A percentile compares a stretch with the other conserved stretches of the same genome.
phyloP scores from a whole-genome alignment of 2,888 invertebrate genomes.

The Leptopterna dolabrata region DNA sequence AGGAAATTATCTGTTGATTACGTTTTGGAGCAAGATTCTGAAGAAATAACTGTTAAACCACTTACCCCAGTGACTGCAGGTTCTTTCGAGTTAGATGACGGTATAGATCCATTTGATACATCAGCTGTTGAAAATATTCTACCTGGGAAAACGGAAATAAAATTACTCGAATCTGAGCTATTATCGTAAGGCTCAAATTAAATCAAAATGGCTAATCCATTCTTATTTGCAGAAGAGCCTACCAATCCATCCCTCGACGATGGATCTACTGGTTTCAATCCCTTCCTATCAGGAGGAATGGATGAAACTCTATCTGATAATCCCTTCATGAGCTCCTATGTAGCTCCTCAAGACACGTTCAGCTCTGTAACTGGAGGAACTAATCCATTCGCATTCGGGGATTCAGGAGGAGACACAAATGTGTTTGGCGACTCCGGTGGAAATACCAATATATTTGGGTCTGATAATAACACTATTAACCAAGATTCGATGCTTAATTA shows the following conservation, averaged over 20 bases:
- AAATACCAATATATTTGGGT: slow-evolving; percentile 67
- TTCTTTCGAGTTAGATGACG: slow-evolving; percentile 66
- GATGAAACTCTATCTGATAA: slow-evolving; percentile 70
- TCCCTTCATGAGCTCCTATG: slow-evolving; percentile 73
- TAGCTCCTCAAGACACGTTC: slow-evolving; percentile 49
- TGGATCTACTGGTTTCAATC: slow-evolving; percentile 70
- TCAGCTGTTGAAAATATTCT: slow-evolving; percentile 80
- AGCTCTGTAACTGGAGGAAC: slow-evolving; percentile 66
- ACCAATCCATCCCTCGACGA: slow-evolving; percentile 64
- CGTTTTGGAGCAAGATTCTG: slow-evolving; percentile 61
- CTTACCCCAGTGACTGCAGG: slow-evolving; percentile 65
- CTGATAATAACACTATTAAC: slow-evolving; percentile 67
- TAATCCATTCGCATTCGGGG: slow-evolving; percentile 72
- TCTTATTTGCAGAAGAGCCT: slow-evolving; percentile 80
- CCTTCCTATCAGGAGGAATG: slow-evolving; percentile 71
- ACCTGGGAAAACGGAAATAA: slow-evolving; percentile 82
- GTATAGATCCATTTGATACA: slow-evolving; percentile 86
- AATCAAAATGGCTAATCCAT: slow-evolving; percentile 80
- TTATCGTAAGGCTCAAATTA: slow-evolving; percentile 66
- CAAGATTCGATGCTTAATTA: slow-evolving; percentile 67
- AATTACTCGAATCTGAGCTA: slow-evolving; percentile 82
- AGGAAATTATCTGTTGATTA: slow-evolving; percentile 50
- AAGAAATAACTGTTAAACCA: slow-evolving; percentile 66
- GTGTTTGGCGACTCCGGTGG: slow-evolving; percentile 67
- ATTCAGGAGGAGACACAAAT: slow-evolving; percentile 55